Base-by-base conservation (phyloP, 2,888 invertebrate species). In the Diarsia dahlii region DNA sequence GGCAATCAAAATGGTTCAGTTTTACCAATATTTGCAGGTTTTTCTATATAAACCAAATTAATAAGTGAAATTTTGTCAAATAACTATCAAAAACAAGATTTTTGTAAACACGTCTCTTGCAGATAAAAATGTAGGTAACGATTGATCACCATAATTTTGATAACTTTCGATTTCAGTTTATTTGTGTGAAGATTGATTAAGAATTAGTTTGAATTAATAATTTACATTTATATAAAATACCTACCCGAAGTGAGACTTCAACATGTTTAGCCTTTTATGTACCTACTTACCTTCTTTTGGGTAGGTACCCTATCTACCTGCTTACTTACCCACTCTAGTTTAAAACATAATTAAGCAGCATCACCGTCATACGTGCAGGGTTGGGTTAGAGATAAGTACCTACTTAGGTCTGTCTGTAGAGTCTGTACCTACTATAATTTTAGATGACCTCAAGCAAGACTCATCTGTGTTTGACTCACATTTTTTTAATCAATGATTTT, bases 161-260 rank as follows among this genome's bases (percentile, higher is more conserved):
- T 79, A 70, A 78, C 76, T 77, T 77, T 79, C 79, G 20, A 56
- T 78, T 78, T 70, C 69, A 46, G 20, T 63, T 10, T 48, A n/a
- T 63, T 6, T 39, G 64, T 10, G 45, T 23, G 70, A 54, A 45
- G 23, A 52, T 39, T 39, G 39, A 68, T 63, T 23, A 23, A 48
- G 63, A 68, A 63, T 76, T 48, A 50, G 1, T 62, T 9, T 66
- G 28, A 62, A 78, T 68, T 52, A 67, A 52, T 58, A 34, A 66
- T 3, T 15, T 46, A 50, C 28, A 34, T 15, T 13, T 50, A 60
- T 20, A 60, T 52, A 45, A 50, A 45, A 34, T n/a, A 48, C 20
- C 48, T 56, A 39, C 8, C 39, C 5, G 6, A n/a, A n/a, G n/a
- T n/a, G n/a, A n/a, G n/a, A n/a, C n/a, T n/a, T n/a, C n/a, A n/a